phyloP scores from a whole-genome alignment of 2,797 vertebrate genomes.

The Decapterus maruadsi region DNA sequence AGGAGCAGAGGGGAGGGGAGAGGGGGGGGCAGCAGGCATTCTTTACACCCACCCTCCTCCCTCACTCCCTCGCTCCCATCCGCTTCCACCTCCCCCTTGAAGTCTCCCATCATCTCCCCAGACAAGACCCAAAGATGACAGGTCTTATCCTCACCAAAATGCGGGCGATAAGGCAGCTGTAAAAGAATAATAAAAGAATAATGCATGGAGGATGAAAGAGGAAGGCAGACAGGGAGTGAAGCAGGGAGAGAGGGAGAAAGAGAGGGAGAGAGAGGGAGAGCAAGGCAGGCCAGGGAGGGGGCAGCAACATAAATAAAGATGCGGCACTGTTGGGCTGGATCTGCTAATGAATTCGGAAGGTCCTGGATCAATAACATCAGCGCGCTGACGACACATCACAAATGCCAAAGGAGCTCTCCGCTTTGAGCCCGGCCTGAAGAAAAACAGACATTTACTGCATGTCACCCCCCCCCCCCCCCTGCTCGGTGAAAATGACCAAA shows the following conservation, averaged over 20 bases:
- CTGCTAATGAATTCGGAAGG: slow-evolving; percentile 89
- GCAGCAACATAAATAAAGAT: slow-evolving; percentile 88
- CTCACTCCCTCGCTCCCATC: slow-evolving; percentile 15
- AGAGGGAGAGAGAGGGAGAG: slow-evolving; percentile 37
- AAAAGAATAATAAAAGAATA: slow-evolving; percentile 85
- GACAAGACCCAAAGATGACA: slow-evolving; percentile 88
- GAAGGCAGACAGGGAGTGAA: slow-evolving; percentile 71
- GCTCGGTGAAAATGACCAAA: slow-evolving; percentile 40
- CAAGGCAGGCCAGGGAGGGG: slow-evolving; percentile 70
- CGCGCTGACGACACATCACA: slow-evolving; percentile 85
- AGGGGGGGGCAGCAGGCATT: slow-evolving; percentile 75
- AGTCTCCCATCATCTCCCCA: slow-evolving; percentile 89
- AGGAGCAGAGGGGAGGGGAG: slow-evolving; percentile 58
- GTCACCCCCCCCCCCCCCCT: background rate
- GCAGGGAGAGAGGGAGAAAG: slow-evolving; percentile 40
- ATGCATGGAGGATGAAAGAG: slow-evolving; percentile 84
- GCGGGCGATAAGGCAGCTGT: slow-evolving; percentile 84
- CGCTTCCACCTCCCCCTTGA: slow-evolving; percentile 82
- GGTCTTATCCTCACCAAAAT: slow-evolving; percentile 91
- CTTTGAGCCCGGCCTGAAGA: slow-evolving; percentile 52
- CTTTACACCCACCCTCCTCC: slow-evolving; percentile 68
- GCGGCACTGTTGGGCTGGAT: slow-evolving; percentile 82
- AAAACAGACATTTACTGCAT: slow-evolving; percentile 65
- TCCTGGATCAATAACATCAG: slow-evolving; percentile 90
- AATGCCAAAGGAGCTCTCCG: slow-evolving; percentile 79